A percentile compares a stretch with the other conserved stretches of the same genome.
phyloP scores from a whole-genome alignment of 2,797 vertebrate genomes.

The Gallinago nigripennis region DNA sequence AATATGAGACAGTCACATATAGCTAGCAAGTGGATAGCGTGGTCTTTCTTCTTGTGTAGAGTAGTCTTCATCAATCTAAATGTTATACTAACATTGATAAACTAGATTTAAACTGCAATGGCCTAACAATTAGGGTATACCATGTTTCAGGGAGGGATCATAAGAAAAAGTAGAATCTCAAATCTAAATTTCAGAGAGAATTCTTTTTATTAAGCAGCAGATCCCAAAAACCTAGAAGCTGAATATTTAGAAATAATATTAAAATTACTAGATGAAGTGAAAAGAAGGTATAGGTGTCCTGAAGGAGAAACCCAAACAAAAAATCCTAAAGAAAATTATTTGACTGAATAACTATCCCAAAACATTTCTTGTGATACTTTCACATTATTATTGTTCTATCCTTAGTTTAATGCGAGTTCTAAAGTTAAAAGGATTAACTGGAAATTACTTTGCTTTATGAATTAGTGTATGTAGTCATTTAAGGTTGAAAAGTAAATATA shows the following conservation, averaged over 20 bases:
- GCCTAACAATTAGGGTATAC: not conserved
- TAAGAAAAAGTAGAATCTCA: not conserved
- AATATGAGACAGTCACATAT: not conserved
- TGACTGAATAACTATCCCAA: not conserved
- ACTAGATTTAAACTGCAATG: not conserved
- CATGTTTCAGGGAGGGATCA: not conserved
- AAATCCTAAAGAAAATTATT: not conserved
- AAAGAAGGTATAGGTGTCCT: not conserved
- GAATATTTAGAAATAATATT: not conserved
- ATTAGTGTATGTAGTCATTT: not conserved
- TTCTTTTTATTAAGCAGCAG: not conserved
- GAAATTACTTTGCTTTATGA: not conserved
- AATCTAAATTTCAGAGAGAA: not conserved
- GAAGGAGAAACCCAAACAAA: not conserved
- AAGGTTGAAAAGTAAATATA: not conserved
- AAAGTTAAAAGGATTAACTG: not conserved
- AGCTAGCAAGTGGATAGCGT: not conserved
- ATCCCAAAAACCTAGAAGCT: not conserved
- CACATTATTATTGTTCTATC: not conserved
- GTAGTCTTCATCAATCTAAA: not conserved
- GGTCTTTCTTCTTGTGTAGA: not conserved
- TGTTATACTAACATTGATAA: not conserved
- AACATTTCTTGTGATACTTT: not conserved
- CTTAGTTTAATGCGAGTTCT: not conserved
- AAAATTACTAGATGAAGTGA: not conserved